Evolutionary conservation across 1,140 invertebrate genomes (phyloP), one percentile per base, ranked within the genome.

Genomic region (Scylla paramamosain): DNA sequence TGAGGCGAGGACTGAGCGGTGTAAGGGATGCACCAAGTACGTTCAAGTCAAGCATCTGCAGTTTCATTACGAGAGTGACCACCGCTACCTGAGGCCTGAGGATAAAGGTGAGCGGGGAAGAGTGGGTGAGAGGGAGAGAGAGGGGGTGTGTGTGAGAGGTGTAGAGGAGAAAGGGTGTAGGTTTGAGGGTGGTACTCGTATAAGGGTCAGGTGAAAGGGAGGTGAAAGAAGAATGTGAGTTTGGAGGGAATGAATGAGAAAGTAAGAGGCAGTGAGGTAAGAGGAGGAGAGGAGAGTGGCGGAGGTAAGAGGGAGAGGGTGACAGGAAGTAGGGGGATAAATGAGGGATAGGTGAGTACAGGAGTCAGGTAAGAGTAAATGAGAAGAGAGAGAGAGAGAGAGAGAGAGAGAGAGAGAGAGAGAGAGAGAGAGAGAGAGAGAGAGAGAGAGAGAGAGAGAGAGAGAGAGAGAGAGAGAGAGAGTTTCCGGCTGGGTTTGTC

Each of bases 11-110:
- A 98, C 98, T 7, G 98, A 98, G 96, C 97, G 97, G 93, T 98
- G 98, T 96, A 96, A 97, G 6, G 97, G 97, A 32, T 98, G 98
- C 97, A 97, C 97, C 29, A 97, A 98, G 96, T 97, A 97, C 96
- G 97, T 98, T 84, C 98, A 98, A 98, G 97, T 97, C 96, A 98
- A 98, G 96, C 97, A 98, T 96, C 97, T 97, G 59, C 97, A 97
- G 96, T 97, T 97, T 94, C 98, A 98, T 96, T 96, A 97, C 67
- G 97, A 98, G 96, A 97, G 97, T 96, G 97, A 98, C 96, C 98
- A 98, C 96, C 97, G 97, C 6, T 98, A 98, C 96, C 96, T 98
- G 0, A 97, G 97, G 77, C 97, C 97, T 1, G 97, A 97, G 92
- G 97, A 98, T 45, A 96, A 96, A 95, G 95, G 96, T 96, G 59